phyloP scores from a whole-genome alignment of 2,797 vertebrate species.

The Nasua narica region DNA sequence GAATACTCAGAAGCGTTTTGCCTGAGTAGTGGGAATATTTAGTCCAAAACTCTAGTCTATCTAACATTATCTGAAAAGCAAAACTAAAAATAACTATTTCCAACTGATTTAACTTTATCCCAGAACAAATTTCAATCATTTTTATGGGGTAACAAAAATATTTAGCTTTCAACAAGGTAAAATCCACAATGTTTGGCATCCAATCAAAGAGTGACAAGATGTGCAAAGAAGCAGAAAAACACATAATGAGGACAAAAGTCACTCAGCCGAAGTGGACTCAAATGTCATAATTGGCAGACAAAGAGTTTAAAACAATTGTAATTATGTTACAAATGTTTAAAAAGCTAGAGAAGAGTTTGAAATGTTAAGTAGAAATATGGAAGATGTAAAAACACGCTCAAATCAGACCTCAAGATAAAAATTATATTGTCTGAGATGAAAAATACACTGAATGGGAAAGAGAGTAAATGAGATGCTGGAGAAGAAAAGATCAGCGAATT shows the following conservation, averaged over 20 bases:
- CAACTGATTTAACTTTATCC: background rate
- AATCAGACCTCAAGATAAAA: background rate
- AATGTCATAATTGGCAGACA: background rate
- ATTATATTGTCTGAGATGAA: background rate
- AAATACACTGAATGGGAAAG: background rate
- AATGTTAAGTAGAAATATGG: background rate
- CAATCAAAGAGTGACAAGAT: background rate
- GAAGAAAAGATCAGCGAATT: background rate
- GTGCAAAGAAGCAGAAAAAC: background rate
- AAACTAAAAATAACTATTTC: background rate
- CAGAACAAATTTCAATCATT: background rate
- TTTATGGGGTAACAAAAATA: background rate
- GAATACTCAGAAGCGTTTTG: background rate
- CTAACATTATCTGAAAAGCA: background rate
- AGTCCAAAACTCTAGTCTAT: background rate
- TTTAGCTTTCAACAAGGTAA: background rate
- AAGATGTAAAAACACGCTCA: background rate
- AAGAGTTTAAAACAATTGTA: background rate
- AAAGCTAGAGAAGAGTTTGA: background rate
- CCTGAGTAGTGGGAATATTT: background rate
- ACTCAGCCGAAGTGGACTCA: background rate
- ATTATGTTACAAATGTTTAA: background rate
- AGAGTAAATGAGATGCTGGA: background rate
- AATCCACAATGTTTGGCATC: background rate
- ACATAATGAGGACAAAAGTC: background rate